phyloP scores from a whole-genome alignment of 2,113 vertebrate species.

The Athene noctua region DNA sequence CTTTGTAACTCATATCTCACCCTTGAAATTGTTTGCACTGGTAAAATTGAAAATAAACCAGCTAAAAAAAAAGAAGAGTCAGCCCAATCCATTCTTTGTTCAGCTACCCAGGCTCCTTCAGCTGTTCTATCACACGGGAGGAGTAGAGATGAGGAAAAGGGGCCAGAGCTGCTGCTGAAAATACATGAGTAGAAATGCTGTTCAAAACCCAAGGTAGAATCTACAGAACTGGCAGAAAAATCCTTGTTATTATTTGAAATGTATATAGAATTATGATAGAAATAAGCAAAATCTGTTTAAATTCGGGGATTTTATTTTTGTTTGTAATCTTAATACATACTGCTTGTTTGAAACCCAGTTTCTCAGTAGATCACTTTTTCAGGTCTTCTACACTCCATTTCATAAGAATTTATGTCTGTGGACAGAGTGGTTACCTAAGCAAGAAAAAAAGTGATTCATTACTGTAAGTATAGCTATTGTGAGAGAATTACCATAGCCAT shows the following conservation, averaged over 20 bases:
- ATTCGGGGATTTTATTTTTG: background rate
- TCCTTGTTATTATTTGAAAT: background rate
- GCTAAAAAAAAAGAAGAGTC: background rate
- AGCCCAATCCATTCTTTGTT: background rate
- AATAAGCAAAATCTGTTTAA: background rate
- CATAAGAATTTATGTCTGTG: background rate
- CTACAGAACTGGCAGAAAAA: background rate
- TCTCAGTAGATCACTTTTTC: background rate
- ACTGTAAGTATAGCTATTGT: background rate
- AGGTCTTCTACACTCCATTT: background rate
- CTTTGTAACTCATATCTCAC: background rate
- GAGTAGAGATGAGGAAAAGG: background rate
- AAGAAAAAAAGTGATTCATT: background rate
- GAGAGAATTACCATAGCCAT: background rate
- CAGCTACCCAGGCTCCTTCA: background rate
- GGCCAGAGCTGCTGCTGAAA: background rate
- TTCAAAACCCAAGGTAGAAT: background rate
- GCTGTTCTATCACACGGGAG: background rate
- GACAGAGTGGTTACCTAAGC: background rate
- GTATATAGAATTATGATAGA: background rate
- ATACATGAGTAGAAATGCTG: background rate
- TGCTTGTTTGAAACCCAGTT: background rate
- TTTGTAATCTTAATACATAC: background rate
- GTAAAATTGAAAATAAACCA: background rate
- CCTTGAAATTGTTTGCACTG: background rate